Base-by-base conservation (phyloP, 2,888 invertebrate genomes). In the Hipparchia semele region DNA sequence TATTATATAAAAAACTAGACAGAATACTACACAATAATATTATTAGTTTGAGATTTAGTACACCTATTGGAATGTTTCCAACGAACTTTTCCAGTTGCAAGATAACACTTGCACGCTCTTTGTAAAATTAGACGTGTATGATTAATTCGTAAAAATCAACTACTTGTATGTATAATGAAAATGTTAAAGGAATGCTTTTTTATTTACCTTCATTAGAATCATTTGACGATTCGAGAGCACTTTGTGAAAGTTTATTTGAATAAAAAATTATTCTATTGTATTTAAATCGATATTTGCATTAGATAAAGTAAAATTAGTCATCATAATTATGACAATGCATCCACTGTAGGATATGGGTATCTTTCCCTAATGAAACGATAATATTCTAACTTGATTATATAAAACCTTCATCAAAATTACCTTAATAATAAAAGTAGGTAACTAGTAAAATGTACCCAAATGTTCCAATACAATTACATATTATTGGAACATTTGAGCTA, bases 81-180 rank as follows among this genome's bases (percentile, higher is more conserved):
- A 70, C 54, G 39, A 64, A 64, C 64, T 54, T 70, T 70, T 54
- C 61, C 61, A 62, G 61, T 70, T 62, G 54, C 62, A 62, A 62
- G 61, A 54, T 70, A 70, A 13, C 59, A 65, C 45, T 68, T 62
- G 49, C 61, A 61, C 56, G 58, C 33, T 45, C 59, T 53, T 64
- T 71, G 56, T 67, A 46, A 53, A 68, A 54, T 58, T 53, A 58
- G 61, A 49, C 23, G 53, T 58, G 75, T 73, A 76, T 79, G 76
- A 74, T 78, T 76, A 79, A 78, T 79, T 80, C 78, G 79, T 58
- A 23, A 58, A 54, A 54, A 39, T 39, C 39, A 39, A 39, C 5
- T 39, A 39, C 0, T 39, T 39, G 39, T 39, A 39, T 39, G 5
- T 4, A 1, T 39, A 23, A 23, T 23, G 23, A 23, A 23, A 23